phyloP scores from a whole-genome alignment of 37 sponge, comb jelly and placozoan species.

The Aplysina aerophoba region DNA sequence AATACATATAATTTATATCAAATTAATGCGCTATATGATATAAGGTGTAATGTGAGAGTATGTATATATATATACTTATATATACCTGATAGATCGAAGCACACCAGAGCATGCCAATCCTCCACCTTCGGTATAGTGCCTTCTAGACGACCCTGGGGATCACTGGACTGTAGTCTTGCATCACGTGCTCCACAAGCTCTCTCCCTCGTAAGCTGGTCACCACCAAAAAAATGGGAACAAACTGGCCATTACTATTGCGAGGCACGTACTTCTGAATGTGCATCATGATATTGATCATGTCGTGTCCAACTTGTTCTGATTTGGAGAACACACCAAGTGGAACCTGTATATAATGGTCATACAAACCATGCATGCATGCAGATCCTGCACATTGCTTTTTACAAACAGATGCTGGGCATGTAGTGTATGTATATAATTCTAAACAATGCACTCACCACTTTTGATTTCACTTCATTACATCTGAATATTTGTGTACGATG shows the following conservation, averaged over 20 bases:
- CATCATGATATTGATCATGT: slow-evolving; percentile 3
- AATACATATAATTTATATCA: too few relatives aligned
- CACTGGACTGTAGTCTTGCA: not conserved
- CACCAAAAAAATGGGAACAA: slow-evolving; percentile 1
- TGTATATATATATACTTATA: too few relatives aligned
- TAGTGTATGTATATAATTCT: not conserved
- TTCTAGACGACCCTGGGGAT: not conserved
- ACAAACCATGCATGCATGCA: not conserved
- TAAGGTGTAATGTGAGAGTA: too few relatives aligned
- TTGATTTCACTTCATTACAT: slow-evolving; percentile 39
- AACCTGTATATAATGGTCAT: too few relatives aligned
- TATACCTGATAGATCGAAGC: too few relatives aligned
- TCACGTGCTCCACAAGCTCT: not conserved
- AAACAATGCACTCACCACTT: slow-evolving; percentile 9
- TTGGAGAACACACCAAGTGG: slow-evolving; percentile 17
- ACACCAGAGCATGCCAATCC: slow-evolving; percentile 38
- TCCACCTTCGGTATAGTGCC: slow-evolving; percentile 29
- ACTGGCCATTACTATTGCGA: not conserved
- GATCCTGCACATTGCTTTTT: not conserved
- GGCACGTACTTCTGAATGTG: slow-evolving; percentile 16
- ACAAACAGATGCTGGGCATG: not conserved
- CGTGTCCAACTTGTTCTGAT: not conserved
- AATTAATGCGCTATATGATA: too few relatives aligned
- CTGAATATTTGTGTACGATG: slow-evolving; percentile 6
- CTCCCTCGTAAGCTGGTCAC: slow-evolving; percentile 4